A percentile compares a stretch with the other conserved stretches of the same genome.
Conservation (phyloP, 2,797 vertebrate genomes). For the Tinamus major region DNA sequence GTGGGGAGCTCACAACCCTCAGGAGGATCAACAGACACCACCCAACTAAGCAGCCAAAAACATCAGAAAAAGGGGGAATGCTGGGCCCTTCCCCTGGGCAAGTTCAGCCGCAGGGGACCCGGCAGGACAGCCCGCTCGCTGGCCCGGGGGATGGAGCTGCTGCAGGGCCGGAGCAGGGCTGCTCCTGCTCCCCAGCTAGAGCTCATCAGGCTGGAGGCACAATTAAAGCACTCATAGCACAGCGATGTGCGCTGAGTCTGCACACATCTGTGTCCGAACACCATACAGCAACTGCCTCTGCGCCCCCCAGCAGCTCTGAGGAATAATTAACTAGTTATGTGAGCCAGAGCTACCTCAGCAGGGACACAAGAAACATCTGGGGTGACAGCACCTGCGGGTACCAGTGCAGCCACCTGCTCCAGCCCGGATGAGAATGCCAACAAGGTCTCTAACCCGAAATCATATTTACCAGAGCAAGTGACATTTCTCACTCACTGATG, state of each 20-base stretch:
- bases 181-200: not conserved
- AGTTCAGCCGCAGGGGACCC: not conserved
- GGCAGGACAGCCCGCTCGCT: fast-evolving
- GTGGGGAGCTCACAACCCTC: not conserved
- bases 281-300: not conserved
- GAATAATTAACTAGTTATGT: not conserved
- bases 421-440: not conserved
- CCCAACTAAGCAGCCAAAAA: not conserved
- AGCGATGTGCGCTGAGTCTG: not conserved
- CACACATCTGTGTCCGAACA: not conserved
- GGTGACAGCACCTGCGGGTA: not conserved
- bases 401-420: not conserved
- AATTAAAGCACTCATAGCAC: not conserved
- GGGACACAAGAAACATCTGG: not conserved
- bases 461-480: not conserved
- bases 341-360: not conserved
- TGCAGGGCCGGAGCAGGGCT: not conserved
- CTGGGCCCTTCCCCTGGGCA: not conserved
- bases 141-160: not conserved
- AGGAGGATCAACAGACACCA: not conserved
- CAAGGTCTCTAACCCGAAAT: fast-evolving
- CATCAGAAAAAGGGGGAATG: not conserved
- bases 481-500: not conserved
- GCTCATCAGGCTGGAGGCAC: not conserved
- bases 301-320: not conserved